These are phyloP conservation scores for Eciton burchellii DNA, from an alignment of 1,140 invertebrate species.

Conservation along the genomic window DNA sequence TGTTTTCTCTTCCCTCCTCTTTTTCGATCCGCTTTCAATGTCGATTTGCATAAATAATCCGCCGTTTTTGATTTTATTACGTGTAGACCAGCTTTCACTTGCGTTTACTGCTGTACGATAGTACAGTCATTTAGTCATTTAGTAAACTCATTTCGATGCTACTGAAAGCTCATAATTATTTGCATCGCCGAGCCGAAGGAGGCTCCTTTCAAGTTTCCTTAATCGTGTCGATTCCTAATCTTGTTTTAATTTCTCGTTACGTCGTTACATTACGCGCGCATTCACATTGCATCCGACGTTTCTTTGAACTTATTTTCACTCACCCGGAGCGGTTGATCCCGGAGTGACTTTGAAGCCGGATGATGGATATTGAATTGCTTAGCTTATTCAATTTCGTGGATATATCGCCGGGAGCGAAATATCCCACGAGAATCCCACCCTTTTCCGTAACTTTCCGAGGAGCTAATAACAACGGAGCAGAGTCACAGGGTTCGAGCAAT, in stretches of 20 bases:
- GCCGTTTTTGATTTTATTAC: conserved; percentile 24
- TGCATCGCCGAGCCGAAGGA: no score
- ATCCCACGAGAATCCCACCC: conserved; percentile 42
- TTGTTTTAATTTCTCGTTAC: conserved; percentile 29
- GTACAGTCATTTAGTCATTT: conserved; percentile 49
- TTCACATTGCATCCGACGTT: conserved; percentile 7
- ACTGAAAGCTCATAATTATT: no score
- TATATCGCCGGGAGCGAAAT: conserved; percentile 50
- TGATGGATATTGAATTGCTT: conserved; percentile 61
- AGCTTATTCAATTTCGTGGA: conserved; percentile 61
- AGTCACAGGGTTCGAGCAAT: conserved; percentile 44
- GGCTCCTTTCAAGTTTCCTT: no score
- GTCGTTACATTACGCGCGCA: neutral
- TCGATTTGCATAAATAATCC: conserved; percentile 41
- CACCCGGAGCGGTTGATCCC: conserved; percentile 42
- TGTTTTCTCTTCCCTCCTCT: no score
- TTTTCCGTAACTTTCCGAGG: conserved; percentile 31
- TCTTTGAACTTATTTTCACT: conserved; percentile 54
- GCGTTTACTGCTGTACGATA: neutral
- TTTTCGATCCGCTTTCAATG: conserved; percentile 10
- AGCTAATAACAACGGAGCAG: conserved; percentile 54
- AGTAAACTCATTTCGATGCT: conserved; percentile 12
- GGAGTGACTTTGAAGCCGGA: conserved; percentile 46
- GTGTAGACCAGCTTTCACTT: neutral
- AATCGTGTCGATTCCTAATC: neutral